Evolutionary conservation across 1,140 invertebrate species (phyloP).

Genomic region (Nylanderia fulva): DNA sequence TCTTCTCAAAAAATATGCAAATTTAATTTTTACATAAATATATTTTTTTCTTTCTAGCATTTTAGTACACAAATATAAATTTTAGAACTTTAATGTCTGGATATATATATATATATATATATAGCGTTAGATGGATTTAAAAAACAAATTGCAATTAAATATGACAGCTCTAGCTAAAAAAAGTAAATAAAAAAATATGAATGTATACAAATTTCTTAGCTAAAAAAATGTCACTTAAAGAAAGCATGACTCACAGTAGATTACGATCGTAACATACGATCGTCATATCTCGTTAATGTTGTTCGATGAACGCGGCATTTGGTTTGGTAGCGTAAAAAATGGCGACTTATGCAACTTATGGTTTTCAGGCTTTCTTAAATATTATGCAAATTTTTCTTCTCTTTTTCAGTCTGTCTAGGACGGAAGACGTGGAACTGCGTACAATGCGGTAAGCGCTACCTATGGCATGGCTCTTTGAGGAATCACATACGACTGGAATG

Average conservation of each 20-base stretch:
- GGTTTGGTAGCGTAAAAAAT: conserved; percentile 21
- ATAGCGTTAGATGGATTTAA: neutral
- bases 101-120: neutral
- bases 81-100: neutral
- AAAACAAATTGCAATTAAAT: neutral
- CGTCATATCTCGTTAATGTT: neutral
- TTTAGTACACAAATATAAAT: neutral
- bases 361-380: neutral
- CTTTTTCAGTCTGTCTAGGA: conserved; percentile 63
- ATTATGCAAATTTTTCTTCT: conserved; percentile 33
- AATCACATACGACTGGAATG: conserved; percentile 87
- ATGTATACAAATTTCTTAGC: neutral
- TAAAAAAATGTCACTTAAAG: conserved; percentile 5
- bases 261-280: conserved; percentile 2
- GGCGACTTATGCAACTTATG: neutral
- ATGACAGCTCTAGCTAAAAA: neutral
- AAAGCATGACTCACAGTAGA: neutral
- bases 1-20: neutral
- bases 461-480: conserved; percentile 84
- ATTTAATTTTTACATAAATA: conserved; percentile 19
- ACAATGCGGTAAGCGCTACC: conserved; percentile 84
- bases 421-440: conserved; percentile 78
- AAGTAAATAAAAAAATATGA: neutral
- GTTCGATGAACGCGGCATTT: neutral
- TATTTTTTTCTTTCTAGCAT: neutral